Evolutionary conservation across 2,888 invertebrate species (phyloP).

Genomic region (Dasysyrphus tricinctus): DNA sequence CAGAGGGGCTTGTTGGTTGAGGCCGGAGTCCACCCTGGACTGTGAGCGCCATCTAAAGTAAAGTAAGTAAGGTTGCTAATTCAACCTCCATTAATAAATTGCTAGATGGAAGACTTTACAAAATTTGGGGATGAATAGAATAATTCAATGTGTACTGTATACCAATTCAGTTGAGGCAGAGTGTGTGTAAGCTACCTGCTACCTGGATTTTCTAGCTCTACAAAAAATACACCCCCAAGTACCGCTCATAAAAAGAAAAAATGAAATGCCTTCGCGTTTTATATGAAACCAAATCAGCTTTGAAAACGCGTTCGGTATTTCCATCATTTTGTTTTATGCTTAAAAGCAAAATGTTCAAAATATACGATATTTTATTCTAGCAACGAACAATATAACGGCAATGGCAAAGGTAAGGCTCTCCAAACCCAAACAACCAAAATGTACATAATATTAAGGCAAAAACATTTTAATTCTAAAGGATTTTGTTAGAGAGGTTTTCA

Average conservation of each 20-base stretch:
- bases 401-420: background rate
- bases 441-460: background rate
- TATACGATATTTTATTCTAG: background rate
- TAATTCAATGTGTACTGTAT: no score
- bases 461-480: slow-evolving; percentile 17
- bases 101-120: no score
- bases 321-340: background rate
- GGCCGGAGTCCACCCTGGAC: no score
- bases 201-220: background rate
- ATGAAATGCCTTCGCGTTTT: background rate
- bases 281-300: background rate
- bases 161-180: background rate
- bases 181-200: background rate
- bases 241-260: background rate
- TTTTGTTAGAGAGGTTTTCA: slow-evolving; percentile 13
- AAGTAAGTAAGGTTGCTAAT: no score
- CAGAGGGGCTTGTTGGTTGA: no score
- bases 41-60: no score
- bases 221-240: background rate
- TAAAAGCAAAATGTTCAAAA: background rate
- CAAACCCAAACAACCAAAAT: slow-evolving; percentile 1
- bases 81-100: no score
- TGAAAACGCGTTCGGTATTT: slow-evolving; percentile 10
- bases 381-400: slow-evolving; percentile 4
- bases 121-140: no score